A percentile compares a stretch with the other conserved stretches of the same genome.
Conservation (phyloP, 2,113 vertebrate species). For the Platanista minor region DNA sequence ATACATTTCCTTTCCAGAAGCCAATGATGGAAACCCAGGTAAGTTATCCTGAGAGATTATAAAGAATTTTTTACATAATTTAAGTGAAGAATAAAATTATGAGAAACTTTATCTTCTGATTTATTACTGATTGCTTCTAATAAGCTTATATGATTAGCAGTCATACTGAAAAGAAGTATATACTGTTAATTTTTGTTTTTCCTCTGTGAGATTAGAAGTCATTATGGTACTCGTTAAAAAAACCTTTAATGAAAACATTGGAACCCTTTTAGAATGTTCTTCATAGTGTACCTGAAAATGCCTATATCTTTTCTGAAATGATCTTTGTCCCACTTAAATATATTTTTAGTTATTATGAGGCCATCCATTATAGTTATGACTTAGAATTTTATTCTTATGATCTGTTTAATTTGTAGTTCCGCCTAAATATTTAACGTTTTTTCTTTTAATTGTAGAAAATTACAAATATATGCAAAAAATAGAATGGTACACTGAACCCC, state of each 20-base stretch:
- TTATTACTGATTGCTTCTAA: not conserved
- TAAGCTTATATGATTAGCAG: not conserved
- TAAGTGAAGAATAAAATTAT: not conserved
- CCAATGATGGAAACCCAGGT: slow-evolving; percentile 99
- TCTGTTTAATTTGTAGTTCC: not conserved
- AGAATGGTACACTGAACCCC: not conserved
- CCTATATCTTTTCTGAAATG: not conserved
- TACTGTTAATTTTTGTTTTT: slow-evolving; percentile 12
- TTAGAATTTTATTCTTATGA: slow-evolving; percentile 6
- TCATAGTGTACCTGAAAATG: not conserved
- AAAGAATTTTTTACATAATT: not conserved
- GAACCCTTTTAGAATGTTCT: not conserved
- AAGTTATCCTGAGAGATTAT: not conserved
- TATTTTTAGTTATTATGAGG: not conserved
- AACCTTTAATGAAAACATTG: not conserved
- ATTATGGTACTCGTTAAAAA: not conserved
- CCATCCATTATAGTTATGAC: not conserved
- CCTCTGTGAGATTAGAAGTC: not conserved
- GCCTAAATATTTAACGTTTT: not conserved
- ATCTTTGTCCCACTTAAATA: not conserved
- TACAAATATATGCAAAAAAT: not conserved
- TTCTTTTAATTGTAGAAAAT: not conserved
- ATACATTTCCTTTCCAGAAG: slow-evolving; percentile 97
- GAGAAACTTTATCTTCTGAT: not conserved
- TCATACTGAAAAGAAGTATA: not conserved